Percentiles rank a stretch among this genome's conserved stretches.
Evolutionary conservation across 2,113 vertebrate species (phyloP).

Genomic region (Melanotaenia duboulayi): DNA sequence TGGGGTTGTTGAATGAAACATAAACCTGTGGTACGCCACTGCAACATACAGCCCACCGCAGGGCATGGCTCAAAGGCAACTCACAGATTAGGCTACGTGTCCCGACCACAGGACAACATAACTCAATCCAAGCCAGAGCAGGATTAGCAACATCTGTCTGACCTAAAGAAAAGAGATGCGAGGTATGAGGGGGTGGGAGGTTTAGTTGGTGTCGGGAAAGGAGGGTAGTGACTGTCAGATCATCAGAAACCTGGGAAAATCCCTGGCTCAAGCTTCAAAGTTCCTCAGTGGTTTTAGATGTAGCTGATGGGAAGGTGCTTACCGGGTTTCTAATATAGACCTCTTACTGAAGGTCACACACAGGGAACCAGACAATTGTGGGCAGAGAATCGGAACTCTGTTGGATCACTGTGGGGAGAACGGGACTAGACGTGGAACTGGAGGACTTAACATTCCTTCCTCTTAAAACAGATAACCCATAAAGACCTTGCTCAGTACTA

Average conservation of each 20-base stretch:
- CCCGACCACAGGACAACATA: slow-evolving; percentile 57
- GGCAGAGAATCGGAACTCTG: slow-evolving; percentile 13
- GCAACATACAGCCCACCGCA: slow-evolving; percentile 56
- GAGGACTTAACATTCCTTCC: not conserved
- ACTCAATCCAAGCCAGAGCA: slow-evolving; percentile 59
- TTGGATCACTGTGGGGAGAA: slow-evolving; percentile 10
- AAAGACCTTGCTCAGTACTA: no score
- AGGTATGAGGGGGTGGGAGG: slow-evolving; percentile 1
- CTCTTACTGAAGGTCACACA: slow-evolving; percentile 43
- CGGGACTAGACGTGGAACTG: not conserved
- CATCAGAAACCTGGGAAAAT: slow-evolving; percentile 70
- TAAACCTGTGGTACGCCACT: slow-evolving; percentile 55
- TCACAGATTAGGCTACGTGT: slow-evolving; percentile 49
- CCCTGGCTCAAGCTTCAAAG: slow-evolving; percentile 77
- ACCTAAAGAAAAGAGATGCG: slow-evolving; percentile 38
- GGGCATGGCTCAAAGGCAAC: slow-evolving; percentile 60
- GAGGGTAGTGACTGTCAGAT: slow-evolving; percentile 58
- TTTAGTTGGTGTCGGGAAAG: slow-evolving; percentile 29
- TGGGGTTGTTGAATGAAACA: slow-evolving; percentile 78
- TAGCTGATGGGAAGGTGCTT: slow-evolving; percentile 50
- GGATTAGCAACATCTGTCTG: slow-evolving; percentile 73
- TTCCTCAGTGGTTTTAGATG: slow-evolving; percentile 59
- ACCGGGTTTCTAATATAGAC: slow-evolving; percentile 43
- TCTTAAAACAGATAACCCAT: no score
- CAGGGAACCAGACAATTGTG: slow-evolving; percentile 26